These are phyloP conservation scores for Semnopithecus entellus DNA, from an alignment of 2,113 vertebrate species.

Conservation along the genomic window DNA sequence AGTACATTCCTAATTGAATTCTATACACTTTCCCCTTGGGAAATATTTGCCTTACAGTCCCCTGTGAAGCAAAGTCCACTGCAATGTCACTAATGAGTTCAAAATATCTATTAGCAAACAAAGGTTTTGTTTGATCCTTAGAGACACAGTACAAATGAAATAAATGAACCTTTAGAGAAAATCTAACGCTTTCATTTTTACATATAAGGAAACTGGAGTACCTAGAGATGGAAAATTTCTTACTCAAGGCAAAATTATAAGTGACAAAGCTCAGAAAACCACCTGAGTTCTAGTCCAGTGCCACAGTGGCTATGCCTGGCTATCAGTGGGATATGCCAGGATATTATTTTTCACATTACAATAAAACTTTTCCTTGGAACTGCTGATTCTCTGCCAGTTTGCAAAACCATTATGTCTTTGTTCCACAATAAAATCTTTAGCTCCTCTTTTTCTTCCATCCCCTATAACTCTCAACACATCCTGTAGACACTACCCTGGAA, in stretches of 20 bases:
- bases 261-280: not conserved
- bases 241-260: not conserved
- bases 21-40: not conserved
- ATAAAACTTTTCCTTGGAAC: not conserved
- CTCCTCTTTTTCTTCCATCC: not conserved
- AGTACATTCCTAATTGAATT: slow-evolving; percentile 41
- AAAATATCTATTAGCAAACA: slow-evolving; percentile 38
- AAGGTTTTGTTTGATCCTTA: slow-evolving; percentile 38
- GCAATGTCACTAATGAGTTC: not conserved
- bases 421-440: not conserved
- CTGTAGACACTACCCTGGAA: not conserved
- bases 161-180: not conserved
- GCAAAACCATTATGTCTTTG: not conserved
- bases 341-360: not conserved
- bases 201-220: not conserved
- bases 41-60: not conserved
- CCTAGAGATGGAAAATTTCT: not conserved
- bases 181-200: slow-evolving; percentile 14
- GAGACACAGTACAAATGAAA: slow-evolving; percentile 12
- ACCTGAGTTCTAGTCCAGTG: not conserved
- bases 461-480: not conserved
- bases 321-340: not conserved
- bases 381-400: not conserved
- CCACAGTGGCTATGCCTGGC: not conserved
- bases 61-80: not conserved